Conservation (phyloP, 2,888 invertebrate genomes). For the Nomada ferruginata region DNA sequence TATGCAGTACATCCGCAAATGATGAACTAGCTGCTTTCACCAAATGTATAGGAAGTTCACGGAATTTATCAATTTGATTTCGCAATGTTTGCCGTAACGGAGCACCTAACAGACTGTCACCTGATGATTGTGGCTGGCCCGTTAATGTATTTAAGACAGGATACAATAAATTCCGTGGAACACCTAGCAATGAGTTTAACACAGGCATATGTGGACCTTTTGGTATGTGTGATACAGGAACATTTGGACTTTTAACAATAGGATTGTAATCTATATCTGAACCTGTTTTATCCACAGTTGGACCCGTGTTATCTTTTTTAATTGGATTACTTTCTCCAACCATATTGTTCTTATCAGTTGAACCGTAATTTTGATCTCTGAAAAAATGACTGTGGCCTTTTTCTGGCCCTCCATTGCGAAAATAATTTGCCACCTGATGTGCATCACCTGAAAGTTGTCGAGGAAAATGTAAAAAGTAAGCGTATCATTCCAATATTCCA, state of each 20-base stretch:
- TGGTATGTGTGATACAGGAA: not conserved
- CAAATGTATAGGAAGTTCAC: conserved; percentile 22
- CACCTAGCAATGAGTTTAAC: no score
- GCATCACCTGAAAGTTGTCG: conserved; percentile 69
- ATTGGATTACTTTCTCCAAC: conserved; percentile 20
- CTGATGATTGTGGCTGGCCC: not conserved
- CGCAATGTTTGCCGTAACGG: conserved; percentile 44
- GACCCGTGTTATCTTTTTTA: not conserved
- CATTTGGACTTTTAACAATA: conserved; percentile 13
- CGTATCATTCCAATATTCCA: not conserved
- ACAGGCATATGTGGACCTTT: not conserved
- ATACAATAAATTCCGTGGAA: not conserved
- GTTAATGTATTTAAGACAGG: conserved; percentile 1
- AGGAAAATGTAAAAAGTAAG: not conserved
- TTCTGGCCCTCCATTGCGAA: conserved; percentile 73
- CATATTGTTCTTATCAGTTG: conserved; percentile 19
- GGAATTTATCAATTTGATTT: conserved; percentile 12
- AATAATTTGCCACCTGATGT: conserved; percentile 76
- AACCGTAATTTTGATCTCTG: conserved; percentile 20
- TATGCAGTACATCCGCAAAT: conserved; percentile 1
- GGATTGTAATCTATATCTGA: conserved; percentile 16
- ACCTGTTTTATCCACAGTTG: conserved; percentile 2
- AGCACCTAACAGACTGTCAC: conserved; percentile 23
- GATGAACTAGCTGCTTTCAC: conserved; percentile 23
- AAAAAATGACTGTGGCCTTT: conserved; percentile 63